A percentile compares a stretch with the other conserved stretches of the same genome.
These are phyloP conservation scores for Orthosia gothica DNA, from an alignment of 2,888 invertebrate species.

Conservation along the genomic window DNA sequence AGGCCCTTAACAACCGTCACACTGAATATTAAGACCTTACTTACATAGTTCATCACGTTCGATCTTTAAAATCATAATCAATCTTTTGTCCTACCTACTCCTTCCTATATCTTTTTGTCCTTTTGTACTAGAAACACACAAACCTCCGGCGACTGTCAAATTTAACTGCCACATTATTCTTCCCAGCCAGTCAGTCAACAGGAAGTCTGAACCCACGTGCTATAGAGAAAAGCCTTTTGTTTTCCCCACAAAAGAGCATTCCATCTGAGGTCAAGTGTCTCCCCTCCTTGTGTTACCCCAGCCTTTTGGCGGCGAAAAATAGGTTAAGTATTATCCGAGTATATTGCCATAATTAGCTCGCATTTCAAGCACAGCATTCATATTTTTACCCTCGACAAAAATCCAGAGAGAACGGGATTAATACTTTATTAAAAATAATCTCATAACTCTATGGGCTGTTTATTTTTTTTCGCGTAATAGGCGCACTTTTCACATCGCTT, in stretches of 20 bases:
- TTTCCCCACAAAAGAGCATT: conserved; percentile 13
- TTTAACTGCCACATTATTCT: neutral
- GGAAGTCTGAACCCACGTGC: neutral
- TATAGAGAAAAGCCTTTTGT: conserved; percentile 18
- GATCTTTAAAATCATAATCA: too few species aligned
- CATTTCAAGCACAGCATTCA: conserved; percentile 24
- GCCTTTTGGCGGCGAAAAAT: conserved; percentile 31
- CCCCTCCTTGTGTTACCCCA: conserved; percentile 9
- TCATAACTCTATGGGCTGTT: conserved; percentile 52
- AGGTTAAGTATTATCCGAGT: conserved; percentile 38
- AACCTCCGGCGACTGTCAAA: neutral
- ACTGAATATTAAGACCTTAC: too few species aligned
- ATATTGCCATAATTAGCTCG: conserved; percentile 27
- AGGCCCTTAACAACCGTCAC: too few species aligned
- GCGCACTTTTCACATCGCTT: conserved; percentile 64
- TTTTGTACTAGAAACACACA: neutral
- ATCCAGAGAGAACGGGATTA: conserved; percentile 17
- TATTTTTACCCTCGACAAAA: conserved; percentile 31
- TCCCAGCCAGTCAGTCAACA: conserved; percentile 1
- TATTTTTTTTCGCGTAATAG: conserved; percentile 64
- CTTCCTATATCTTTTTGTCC: too few species aligned
- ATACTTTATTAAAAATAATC: conserved; percentile 57
- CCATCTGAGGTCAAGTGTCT: conserved; percentile 26
- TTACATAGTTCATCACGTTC: too few species aligned
- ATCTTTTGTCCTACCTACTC: too few species aligned